Base-by-base conservation (phyloP, 2,113 vertebrate species). In the Osmerus mordax region DNA sequence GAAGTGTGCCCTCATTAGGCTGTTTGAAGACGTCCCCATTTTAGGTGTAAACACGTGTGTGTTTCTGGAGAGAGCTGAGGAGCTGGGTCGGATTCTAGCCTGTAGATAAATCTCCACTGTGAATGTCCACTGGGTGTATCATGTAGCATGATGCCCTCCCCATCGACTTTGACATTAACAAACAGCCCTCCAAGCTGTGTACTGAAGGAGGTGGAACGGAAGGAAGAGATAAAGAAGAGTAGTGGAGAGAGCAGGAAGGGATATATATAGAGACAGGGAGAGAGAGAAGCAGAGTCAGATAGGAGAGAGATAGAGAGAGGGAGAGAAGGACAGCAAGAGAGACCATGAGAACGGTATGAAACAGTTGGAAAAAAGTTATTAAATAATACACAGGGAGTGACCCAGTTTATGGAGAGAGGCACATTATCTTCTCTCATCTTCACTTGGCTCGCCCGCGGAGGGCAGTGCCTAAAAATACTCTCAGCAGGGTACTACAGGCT, bases 381-480 rank as follows among this genome's bases (percentile, higher is more conserved):
- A 41, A 68, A 21, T 28, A 55, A 54, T 69, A 41, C 67, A 29
- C 19, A 64, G 11, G 32, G 60, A 76, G 58, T 71, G 81, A 77
- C 85, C 79, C 65, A 78, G 72, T 81, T 66, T 72, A 73, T 21
- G 59, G 67, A 41, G 13, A 67, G 67, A n/a, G n/a, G 69, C 65
- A 29, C 21, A 14, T 77, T 69, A 69, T 66, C 68, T 72, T 67
- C 51, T 47, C 73, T 76, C 61, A 73, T 64, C 80, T 82, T 74
- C 7, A 7, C 52, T 63, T 25, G 19, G 25, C 56, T 59, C 41
- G 9, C 41, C 41, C 53, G 54, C 80, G 29, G 28, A 68, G 62
- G 60, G 25, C 5, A 3, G 54, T 21, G 2, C 66, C 79, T 83
- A 84, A 78, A 84, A 82, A 81, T 81, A 80, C 23, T 32, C 28